Conservation (phyloP, 2,888 invertebrate species). For the Pecten maximus region DNA sequence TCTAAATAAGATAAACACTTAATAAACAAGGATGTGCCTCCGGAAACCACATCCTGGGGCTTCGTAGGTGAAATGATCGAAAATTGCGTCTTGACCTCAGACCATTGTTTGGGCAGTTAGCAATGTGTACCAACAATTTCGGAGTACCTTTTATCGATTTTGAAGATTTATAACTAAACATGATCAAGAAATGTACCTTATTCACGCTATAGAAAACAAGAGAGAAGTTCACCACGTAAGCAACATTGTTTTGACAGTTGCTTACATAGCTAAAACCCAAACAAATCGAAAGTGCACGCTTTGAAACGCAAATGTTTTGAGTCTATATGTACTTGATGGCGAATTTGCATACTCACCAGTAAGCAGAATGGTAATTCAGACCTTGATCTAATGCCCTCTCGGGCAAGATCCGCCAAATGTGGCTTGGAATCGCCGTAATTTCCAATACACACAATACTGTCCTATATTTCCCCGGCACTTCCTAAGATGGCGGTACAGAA, state of each 20-base stretch:
- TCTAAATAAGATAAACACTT: background rate
- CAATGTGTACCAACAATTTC: background rate
- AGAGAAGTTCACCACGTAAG: background rate
- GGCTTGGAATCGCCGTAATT: background rate
- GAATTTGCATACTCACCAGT: slow-evolving; percentile 15
- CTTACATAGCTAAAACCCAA: background rate
- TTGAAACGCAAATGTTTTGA: slow-evolving; percentile 14
- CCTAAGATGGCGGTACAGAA: slow-evolving; percentile 65
- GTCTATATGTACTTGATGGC: background rate
- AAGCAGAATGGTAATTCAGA: background rate
- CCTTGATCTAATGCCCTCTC: background rate
- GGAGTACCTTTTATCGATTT: background rate
- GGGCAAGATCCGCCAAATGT: slow-evolving; percentile 11
- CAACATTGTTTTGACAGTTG: slow-evolving; percentile 22
- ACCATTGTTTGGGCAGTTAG: background rate
- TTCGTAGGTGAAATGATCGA: background rate
- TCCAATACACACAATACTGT: slow-evolving; percentile 13
- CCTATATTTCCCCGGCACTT: slow-evolving; percentile 42
- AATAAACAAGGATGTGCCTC: background rate
- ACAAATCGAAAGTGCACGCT: slow-evolving; percentile 33
- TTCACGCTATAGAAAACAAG: background rate
- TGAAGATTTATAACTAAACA: background rate
- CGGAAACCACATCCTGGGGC: background rate
- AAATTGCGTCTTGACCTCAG: background rate
- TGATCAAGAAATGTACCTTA: background rate